A percentile compares a stretch with the other conserved stretches of the same genome.
phyloP scores from a whole-genome alignment of 2,113 vertebrate species.

The Paratilapia polleni region DNA sequence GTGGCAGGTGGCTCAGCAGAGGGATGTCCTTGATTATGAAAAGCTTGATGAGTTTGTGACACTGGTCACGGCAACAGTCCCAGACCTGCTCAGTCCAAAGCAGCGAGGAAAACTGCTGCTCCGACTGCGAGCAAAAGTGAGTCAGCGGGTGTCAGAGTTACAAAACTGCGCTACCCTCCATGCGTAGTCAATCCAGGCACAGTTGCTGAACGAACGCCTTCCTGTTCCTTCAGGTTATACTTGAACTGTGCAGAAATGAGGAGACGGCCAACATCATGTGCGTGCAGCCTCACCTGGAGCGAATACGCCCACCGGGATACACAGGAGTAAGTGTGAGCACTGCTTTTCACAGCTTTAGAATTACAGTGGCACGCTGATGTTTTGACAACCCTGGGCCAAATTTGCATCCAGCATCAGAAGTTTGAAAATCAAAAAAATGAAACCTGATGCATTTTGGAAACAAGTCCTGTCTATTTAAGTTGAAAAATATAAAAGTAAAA shows the following conservation, averaged over 20 bases:
- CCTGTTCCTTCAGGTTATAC: constrained; percentile 52
- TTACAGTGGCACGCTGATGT: neutral
- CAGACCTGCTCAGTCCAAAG: constrained; percentile 76
- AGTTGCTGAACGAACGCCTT: neutral
- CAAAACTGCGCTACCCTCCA: neutral
- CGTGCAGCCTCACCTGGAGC: constrained; percentile 61
- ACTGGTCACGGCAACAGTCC: constrained; percentile 67
- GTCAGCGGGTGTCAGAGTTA: neutral
- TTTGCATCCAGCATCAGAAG: neutral
- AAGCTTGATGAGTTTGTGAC: constrained; percentile 76
- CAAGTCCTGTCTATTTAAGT: neutral
- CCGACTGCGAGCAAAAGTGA: constrained; percentile 79
- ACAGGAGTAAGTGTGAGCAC: constrained; percentile 48
- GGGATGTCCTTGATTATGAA: constrained; percentile 67
- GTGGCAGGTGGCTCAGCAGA: constrained; percentile 74
- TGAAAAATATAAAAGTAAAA: too few species aligned
- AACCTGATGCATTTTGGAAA: neutral
- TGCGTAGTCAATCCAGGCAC: neutral
- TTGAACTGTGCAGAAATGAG: constrained; percentile 65
- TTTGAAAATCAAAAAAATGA: neutral
- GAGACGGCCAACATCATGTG: constrained; percentile 38
- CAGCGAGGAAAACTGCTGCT: constrained; percentile 79
- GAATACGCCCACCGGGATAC: constrained; percentile 55
- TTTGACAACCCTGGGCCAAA: neutral
- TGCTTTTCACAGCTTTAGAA: neutral